Percentiles rank a stretch among this genome's conserved stretches.
These are phyloP conservation scores for Ia io DNA, from an alignment of 2,113 vertebrate species.

Conservation along the genomic window DNA sequence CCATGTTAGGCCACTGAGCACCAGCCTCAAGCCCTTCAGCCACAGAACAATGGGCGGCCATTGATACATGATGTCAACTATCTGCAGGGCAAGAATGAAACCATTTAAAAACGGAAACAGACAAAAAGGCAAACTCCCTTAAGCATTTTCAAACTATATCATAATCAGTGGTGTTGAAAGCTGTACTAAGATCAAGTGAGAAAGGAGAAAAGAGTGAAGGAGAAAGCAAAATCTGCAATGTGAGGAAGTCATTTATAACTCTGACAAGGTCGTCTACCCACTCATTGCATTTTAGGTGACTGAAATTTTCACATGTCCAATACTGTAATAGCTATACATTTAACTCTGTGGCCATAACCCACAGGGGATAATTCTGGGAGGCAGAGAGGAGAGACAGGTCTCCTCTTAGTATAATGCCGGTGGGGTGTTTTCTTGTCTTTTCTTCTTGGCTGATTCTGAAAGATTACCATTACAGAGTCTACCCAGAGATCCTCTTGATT, in stretches of 20 bases:
- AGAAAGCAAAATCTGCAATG: conserved; percentile 41
- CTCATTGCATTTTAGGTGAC: background rate
- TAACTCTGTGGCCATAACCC: background rate
- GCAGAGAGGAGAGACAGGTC: background rate
- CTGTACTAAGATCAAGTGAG: conserved; percentile 12
- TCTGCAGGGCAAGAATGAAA: conserved; percentile 27
- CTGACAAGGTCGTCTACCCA: background rate
- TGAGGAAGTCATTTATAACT: background rate
- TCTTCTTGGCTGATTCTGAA: background rate
- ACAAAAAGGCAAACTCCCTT: conserved; percentile 44
- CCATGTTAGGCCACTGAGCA: background rate
- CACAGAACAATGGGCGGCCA: conserved; percentile 2
- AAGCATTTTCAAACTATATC: conserved; percentile 50
- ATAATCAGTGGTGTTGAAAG: conserved; percentile 57
- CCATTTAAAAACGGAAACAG: conserved; percentile 26
- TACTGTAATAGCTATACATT: background rate
- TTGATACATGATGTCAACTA: background rate
- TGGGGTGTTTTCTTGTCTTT: background rate
- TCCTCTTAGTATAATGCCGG: background rate
- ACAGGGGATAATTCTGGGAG: background rate
- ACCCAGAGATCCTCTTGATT: background rate
- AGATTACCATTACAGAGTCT: background rate
- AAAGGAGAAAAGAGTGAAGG: background rate
- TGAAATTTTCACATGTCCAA: background rate
- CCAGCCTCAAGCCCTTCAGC: background rate